Percentiles rank a stretch among this genome's conserved stretches.
These are phyloP conservation scores for Diarsia brunnea DNA, from an alignment of 2,888 invertebrate genomes.

Conservation along the genomic window DNA sequence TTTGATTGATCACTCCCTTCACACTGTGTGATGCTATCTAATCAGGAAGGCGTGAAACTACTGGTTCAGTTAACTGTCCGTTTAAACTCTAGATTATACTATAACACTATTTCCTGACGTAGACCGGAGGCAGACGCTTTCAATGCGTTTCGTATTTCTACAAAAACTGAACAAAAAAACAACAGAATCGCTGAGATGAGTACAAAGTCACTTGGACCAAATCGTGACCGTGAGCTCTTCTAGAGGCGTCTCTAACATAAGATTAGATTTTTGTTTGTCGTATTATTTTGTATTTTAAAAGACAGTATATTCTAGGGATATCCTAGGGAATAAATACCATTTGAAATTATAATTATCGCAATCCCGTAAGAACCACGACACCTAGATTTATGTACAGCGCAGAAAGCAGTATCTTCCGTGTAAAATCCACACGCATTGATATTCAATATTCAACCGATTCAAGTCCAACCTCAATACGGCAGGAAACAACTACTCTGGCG, in stretches of 20 bases:
- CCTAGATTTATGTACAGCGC: not conserved
- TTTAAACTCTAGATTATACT: constrained; percentile 20
- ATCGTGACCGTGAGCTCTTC: not conserved
- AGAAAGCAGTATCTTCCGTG: not conserved
- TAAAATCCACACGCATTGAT: not conserved
- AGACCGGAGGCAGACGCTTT: not conserved
- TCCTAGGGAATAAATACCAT: not conserved
- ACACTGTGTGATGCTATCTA: constrained; percentile 30
- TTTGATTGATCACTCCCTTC: constrained; percentile 36
- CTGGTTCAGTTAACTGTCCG: constrained; percentile 6
- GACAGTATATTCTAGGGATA: no score
- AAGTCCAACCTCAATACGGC: constrained; percentile 16
- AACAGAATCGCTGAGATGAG: not conserved
- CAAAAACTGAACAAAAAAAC: not conserved
- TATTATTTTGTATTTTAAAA: not conserved
- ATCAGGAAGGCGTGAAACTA: constrained; percentile 36
- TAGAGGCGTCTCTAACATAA: not conserved
- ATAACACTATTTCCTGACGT: constrained; percentile 8
- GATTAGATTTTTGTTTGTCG: not conserved
- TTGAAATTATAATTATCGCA: not conserved
- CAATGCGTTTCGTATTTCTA: not conserved
- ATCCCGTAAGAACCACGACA: not conserved
- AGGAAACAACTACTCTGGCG: constrained; percentile 15
- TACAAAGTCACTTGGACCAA: not conserved
- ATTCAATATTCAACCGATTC: not conserved